These are phyloP conservation scores for Proteles cristata DNA, from an alignment of 2,113 vertebrate species.

Conservation along the genomic window DNA sequence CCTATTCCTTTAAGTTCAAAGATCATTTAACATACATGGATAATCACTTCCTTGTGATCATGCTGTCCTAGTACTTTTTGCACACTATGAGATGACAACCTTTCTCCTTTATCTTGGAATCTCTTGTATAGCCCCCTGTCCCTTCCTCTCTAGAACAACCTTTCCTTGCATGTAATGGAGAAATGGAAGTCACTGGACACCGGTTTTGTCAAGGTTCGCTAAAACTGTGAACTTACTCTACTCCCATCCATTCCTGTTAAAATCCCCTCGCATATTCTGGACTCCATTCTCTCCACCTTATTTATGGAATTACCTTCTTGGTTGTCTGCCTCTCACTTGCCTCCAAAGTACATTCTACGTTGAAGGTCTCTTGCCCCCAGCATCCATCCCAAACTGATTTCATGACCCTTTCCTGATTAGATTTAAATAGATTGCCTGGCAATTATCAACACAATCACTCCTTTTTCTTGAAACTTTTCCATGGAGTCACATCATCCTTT, in stretches of 20 bases:
- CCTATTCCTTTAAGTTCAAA: background rate
- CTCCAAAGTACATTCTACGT: background rate
- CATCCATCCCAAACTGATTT: background rate
- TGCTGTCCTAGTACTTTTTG: background rate
- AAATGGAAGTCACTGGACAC: background rate
- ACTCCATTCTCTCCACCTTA: background rate
- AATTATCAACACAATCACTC: background rate
- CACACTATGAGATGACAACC: background rate
- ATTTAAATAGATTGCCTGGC: background rate
- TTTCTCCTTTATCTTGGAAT: background rate
- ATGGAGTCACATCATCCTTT: background rate
- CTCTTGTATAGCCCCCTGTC: accelerated
- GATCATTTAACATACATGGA: background rate
- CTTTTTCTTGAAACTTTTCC: background rate
- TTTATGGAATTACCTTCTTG: background rate
- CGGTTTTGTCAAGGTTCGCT: background rate
- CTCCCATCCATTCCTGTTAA: background rate
- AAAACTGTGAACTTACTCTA: background rate
- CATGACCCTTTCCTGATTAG: background rate
- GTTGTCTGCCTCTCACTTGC: background rate
- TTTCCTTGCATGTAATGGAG: background rate
- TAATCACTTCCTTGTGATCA: background rate
- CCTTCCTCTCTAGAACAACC: background rate
- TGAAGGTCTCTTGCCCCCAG: background rate
- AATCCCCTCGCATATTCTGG: background rate